Evolutionary conservation across 2,888 invertebrate genomes (phyloP), one percentile per base, ranked within the genome.

Genomic region (Ephialtes manifestator): DNA sequence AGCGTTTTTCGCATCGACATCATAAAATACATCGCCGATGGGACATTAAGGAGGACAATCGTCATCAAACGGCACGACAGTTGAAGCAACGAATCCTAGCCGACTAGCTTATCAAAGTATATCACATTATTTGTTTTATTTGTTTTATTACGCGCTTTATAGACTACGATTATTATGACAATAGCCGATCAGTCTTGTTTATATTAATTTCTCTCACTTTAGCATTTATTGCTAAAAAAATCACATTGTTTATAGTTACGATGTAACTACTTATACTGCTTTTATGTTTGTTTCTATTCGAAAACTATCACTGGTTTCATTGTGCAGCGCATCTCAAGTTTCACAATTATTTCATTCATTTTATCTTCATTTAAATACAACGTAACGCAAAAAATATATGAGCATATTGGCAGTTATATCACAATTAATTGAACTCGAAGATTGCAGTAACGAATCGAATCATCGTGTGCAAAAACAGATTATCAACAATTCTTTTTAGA

Each of bases 91-190:
- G 68, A 74, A 67, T 48, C 76, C 77, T 74, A 79, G 81, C 87
- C 77, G 88, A 91, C 89, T 90, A 91, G 89, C 81, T 91, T 92
- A 91, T 77, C 88, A 90, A 92, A 92, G 90, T 92, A 92, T 89
- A 91, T 92, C 89, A 91, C 89, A 89, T 88, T 31, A 15, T 60
- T 43, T 18, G 3, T 72, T n/a, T 24, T 24, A 15, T 86, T 87
- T 88, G 63, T 63, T 85, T 87, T 75, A 58, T 55, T 76, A 65
- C 70, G 55, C 48, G 65, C 1, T 75, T 87, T 88, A 84, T 43
- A 72, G 80, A 88, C 86, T 88, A 90, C 75, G 81, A 87, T 89
- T 87, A 87, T 89, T 90, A 89, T 90, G 89, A 91, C 88, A 86
- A 89, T 89, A 88, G 79, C 77, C 89, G 86, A 86, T 92, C 92